Percentiles rank a stretch among this genome's conserved stretches.
phyloP scores from a whole-genome alignment of 1,140 invertebrate genomes.

The Bactericera cockerelli region DNA sequence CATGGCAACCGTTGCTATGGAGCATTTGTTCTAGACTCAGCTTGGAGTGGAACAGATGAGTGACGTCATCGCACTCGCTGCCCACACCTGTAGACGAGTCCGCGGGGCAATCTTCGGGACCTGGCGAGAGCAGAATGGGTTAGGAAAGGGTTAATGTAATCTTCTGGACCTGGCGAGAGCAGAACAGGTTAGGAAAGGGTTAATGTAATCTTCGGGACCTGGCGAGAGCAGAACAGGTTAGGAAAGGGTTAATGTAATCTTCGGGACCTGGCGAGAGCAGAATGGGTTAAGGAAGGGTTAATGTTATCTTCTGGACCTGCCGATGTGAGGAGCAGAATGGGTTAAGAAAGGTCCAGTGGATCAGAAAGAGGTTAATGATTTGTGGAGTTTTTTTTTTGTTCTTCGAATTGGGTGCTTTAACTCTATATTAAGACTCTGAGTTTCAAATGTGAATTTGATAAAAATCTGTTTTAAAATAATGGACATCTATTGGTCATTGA shows the following conservation, averaged over 20 bases:
- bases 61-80: neutral
- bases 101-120: slow-evolving; percentile 1
- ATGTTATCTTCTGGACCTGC: neutral
- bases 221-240: neutral
- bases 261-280: slow-evolving; percentile 5
- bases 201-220: neutral
- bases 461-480: no score
- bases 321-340: neutral
- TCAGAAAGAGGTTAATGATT: no score
- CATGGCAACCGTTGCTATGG: neutral
- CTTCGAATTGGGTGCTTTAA: no score
- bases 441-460: no score
- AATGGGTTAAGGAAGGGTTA: slow-evolving; percentile 28
- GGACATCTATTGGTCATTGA: no score
- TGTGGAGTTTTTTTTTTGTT: no score
- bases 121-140: neutral
- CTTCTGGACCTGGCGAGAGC: slow-evolving; percentile 2
- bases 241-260: neutral
- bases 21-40: slow-evolving; percentile 52
- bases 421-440: no score
- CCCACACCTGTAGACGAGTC: slow-evolving; percentile 10
- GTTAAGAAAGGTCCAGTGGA: neutral
- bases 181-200: slow-evolving; percentile 27
- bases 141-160: neutral
- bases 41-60: slow-evolving; percentile 7